A percentile compares a stretch with the other conserved stretches of the same genome.
Evolutionary conservation across 23 tunicate species (phyloP).

Genomic region (Phallusia fumigata): DNA sequence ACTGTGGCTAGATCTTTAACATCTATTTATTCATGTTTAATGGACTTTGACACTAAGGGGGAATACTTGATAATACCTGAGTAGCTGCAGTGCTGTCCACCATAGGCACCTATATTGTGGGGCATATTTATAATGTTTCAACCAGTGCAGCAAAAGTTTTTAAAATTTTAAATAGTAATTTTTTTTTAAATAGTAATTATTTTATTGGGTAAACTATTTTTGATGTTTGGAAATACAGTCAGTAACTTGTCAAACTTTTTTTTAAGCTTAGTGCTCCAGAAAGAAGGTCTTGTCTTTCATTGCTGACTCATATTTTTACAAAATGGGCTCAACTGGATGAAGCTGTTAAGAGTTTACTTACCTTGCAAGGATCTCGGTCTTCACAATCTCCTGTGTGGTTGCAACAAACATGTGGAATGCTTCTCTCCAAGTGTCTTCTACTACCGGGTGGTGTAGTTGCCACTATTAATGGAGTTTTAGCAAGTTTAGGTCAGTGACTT

Average conservation of each 20-base stretch:
- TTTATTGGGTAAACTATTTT: no score
- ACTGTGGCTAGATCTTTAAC: no score
- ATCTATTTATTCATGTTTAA: no score
- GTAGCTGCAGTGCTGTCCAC: no score
- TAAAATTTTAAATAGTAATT: no score
- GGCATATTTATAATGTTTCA: no score
- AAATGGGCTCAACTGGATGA: conserved; percentile 25
- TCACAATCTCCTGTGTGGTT: conserved; percentile 28
- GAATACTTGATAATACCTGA: no score
- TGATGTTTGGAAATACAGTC: no score
- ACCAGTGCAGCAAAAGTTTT: no score
- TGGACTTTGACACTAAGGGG: no score
- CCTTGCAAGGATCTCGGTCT: conserved; percentile 28
- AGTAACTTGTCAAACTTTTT: background rate
- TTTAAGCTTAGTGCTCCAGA: conserved; percentile 4
- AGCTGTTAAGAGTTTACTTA: conserved; percentile 20
- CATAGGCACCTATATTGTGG: no score
- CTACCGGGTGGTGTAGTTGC: conserved; percentile 17
- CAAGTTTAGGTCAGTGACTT: background rate
- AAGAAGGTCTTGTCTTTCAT: background rate
- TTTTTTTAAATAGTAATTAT: no score
- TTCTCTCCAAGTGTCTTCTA: conserved; percentile 30
- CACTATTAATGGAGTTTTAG: background rate
- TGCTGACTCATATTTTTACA: conserved; percentile 11
- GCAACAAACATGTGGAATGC: conserved; percentile 27